phyloP scores from a whole-genome alignment of 2,113 vertebrate species.

The Sturnus vulgaris region DNA sequence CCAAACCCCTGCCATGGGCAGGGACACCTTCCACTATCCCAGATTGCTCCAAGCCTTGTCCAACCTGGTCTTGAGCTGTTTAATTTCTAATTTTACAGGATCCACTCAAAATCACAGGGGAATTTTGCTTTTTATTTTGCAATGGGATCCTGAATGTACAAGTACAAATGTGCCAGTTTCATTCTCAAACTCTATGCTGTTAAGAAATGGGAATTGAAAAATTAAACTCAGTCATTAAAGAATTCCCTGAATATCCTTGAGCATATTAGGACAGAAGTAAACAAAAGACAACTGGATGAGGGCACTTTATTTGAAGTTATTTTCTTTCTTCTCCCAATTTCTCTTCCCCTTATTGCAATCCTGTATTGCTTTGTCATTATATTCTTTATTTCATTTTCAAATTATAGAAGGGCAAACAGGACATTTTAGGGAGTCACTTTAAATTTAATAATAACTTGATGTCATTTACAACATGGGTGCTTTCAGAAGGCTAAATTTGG shows the following conservation, averaged over 20 bases:
- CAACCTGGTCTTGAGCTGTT: background rate
- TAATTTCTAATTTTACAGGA: background rate
- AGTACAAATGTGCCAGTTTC: fast-evolving
- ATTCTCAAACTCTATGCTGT: background rate
- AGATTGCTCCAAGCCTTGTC: fast-evolving
- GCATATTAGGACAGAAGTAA: background rate
- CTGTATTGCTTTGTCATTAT: background rate
- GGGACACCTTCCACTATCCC: background rate
- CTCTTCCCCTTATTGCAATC: background rate
- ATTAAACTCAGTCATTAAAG: background rate
- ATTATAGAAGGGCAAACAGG: background rate
- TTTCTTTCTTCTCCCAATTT: background rate
- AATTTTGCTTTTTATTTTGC: background rate
- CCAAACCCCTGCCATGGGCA: background rate
- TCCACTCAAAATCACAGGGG: background rate
- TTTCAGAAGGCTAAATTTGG: background rate
- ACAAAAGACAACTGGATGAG: background rate
- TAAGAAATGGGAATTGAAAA: background rate
- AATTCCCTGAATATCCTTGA: background rate
- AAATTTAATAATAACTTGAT: background rate
- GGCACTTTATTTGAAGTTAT: fast-evolving
- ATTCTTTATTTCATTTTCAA: background rate
- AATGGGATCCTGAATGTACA: background rate
- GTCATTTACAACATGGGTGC: background rate
- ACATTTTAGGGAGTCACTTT: background rate